Evolutionary conservation across 2,113 vertebrate genomes (phyloP).

Genomic region (Mobula birostris): DNA sequence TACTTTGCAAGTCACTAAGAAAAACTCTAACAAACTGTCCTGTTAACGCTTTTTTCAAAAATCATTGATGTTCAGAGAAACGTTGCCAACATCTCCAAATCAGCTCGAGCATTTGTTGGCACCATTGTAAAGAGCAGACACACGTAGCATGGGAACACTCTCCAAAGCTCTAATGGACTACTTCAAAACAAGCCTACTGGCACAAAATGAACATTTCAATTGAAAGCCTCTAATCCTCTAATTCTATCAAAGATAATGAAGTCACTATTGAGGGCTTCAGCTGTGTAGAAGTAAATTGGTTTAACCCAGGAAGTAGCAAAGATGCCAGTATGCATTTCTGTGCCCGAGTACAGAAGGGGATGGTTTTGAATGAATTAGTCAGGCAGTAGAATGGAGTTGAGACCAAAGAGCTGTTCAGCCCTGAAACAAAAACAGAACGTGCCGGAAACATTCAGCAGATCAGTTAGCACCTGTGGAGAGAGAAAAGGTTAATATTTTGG

Average conservation of each 20-base stretch:
- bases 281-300: not conserved
- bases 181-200: not conserved
- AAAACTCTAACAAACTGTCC: not conserved
- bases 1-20: not conserved
- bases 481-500: too few relatives aligned
- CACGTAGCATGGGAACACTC: not conserved
- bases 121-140: too few relatives aligned
- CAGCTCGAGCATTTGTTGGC: not conserved
- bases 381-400: too few relatives aligned
- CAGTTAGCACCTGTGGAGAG: too few relatives aligned
- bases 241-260: not conserved
- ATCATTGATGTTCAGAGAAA: not conserved
- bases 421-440: too few relatives aligned
- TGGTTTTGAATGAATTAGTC: not conserved
- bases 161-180: not conserved
- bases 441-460: too few relatives aligned
- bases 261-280: not conserved
- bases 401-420: too few relatives aligned
- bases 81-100: conserved; percentile 2
- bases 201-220: not conserved
- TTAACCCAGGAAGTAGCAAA: not conserved
- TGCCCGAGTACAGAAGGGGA: not conserved
- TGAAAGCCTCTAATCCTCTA: not conserved
- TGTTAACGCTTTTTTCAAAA: not conserved
- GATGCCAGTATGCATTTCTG: not conserved